Base-by-base conservation (phyloP, 2,113 vertebrate genomes). In the Phainopepla nitens region DNA sequence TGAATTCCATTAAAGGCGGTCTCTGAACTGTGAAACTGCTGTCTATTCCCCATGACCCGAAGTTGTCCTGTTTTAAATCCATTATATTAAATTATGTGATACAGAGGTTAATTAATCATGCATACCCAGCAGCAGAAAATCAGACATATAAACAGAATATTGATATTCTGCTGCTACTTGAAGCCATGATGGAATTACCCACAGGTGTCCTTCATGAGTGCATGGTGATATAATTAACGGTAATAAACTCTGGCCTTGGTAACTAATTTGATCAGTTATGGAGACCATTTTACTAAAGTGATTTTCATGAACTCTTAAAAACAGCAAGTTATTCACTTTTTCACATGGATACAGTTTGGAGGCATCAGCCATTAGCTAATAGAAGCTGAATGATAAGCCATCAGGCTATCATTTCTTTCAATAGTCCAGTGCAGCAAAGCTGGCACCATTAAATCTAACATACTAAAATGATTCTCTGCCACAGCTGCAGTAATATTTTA, bases 81-180 rank as follows among this genome's bases (percentile, higher is more conserved):
- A 95, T 96, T 92, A 96, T 96, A 96, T 97, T 91, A 92, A 95
- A 95, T 93, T 94, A 91, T 81, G 45, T 94, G 53, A 92, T 94
- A 82, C 29, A 89, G 75, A 95, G 35, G 64, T 97, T 96, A 97
- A 97, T 97, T 96, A 96, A 96, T 96, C 57, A 94, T 57, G 82
- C 51, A 70, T 41, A 68, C 31, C 44, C 68, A 92, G 62, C 57
- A 95, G 82, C 61, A 87, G 66, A 97, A 97, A 96, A 93, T 90
- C 69, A 89, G 78, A 68, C 39, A 42, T 88, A 87, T 92, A 97
- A 98, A 96, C 15, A 39, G 68, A 94, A 86, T 97, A 97, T 97
- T 96, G 95, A 97, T 98, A 82, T 97, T 89, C 42, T 89, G 22
- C 28, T 85, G 14, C 57, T 71, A 3, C 60, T 95, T 92, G 57